phyloP scores from a whole-genome alignment of 2,113 vertebrate genomes.

The Pelecanoides urinatrix region DNA sequence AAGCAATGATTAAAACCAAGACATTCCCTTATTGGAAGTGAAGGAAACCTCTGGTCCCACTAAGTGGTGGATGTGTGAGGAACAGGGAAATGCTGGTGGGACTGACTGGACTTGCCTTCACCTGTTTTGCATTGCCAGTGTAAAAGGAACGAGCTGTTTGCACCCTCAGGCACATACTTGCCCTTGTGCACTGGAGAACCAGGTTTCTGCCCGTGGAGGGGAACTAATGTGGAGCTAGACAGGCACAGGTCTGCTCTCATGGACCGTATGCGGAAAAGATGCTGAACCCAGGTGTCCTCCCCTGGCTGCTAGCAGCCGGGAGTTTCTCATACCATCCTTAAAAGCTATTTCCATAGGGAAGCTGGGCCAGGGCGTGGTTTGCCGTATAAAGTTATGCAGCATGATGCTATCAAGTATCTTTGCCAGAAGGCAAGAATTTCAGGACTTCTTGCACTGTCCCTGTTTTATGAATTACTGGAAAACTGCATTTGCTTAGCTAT shows the following conservation, averaged over 20 bases:
- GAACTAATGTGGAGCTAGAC: neutral
- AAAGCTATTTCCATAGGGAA: neutral
- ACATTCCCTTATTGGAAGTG: neutral
- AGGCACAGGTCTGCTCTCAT: neutral
- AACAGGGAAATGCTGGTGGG: neutral
- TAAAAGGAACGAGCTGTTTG: neutral
- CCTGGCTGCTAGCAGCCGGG: neutral
- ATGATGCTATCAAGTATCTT: neutral
- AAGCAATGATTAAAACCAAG: neutral
- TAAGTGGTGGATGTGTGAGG: neutral
- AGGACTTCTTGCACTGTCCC: neutral
- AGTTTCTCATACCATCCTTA: neutral
- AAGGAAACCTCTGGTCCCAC: neutral
- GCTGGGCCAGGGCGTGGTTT: neutral
- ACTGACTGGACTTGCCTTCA: neutral
- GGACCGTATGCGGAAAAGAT: neutral
- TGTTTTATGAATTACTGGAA: neutral
- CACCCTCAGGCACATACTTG: neutral
- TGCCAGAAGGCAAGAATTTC: conserved; percentile 5
- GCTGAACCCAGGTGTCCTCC: neutral
- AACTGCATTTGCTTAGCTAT: neutral
- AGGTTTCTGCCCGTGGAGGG: neutral
- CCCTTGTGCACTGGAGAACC: neutral
- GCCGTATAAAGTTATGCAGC: accelerated
- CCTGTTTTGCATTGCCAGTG: neutral